Conservation (phyloP, 1,140 invertebrate species). For the Monomorium pharaonis region DNA sequence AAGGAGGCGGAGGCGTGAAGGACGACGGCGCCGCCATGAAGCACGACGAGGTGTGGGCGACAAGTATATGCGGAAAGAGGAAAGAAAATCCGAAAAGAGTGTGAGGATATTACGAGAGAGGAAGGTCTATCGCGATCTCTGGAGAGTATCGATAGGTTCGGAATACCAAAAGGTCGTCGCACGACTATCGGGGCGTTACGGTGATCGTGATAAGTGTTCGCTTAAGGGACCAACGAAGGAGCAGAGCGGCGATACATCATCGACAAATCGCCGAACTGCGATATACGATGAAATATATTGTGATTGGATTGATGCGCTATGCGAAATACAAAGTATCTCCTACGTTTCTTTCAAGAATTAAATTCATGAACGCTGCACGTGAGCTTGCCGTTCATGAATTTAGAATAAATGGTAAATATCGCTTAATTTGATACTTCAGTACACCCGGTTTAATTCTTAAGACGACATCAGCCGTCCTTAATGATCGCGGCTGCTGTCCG, state of each 20-base stretch:
- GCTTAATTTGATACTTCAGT: background rate
- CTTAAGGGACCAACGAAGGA: background rate
- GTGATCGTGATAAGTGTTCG: constrained; percentile 35
- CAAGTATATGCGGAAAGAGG: background rate
- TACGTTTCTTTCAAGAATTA: background rate
- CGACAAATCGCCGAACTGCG: background rate
- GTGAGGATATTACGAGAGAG: constrained; percentile 24
- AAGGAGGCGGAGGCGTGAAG: background rate
- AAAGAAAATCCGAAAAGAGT: background rate
- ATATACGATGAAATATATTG: background rate
- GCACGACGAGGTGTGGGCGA: background rate
- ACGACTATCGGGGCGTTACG: constrained; percentile 15
- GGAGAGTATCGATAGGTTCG: constrained; percentile 23
- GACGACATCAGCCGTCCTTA: background rate
- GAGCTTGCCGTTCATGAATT: background rate
- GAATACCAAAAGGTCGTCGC: background rate
- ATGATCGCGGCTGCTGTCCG: constrained; percentile 4
- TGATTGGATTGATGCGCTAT: constrained; percentile 1
- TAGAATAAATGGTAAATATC: background rate
- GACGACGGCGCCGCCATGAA: background rate
- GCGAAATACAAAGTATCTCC: background rate
- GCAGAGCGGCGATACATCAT: constrained; percentile 2
- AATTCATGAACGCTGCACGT: background rate
- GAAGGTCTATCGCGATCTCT: constrained; percentile 31
- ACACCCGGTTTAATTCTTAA: background rate